phyloP scores from a whole-genome alignment of 2,113 vertebrate species.

The Antechinus stuartii region DNA sequence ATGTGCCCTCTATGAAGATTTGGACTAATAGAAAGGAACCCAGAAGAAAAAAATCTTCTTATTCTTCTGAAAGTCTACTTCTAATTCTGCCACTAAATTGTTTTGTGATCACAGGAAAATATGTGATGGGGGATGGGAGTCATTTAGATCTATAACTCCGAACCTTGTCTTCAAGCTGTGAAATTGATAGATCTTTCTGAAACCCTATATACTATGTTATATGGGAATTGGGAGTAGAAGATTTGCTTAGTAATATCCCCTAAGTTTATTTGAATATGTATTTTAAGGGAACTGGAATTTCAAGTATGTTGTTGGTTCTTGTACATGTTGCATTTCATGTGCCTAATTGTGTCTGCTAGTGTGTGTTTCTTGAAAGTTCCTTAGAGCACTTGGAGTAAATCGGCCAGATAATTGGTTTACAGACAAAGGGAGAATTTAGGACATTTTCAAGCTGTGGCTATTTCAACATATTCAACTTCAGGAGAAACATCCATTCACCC shows the following conservation, averaged over 20 bases:
- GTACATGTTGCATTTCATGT: not conserved
- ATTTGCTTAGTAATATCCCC: conserved; percentile 88
- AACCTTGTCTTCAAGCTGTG: conserved; percentile 92
- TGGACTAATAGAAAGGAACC: no score
- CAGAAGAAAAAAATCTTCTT: no score
- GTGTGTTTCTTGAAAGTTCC: not conserved
- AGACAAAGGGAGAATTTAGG: not conserved
- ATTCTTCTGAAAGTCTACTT: no score
- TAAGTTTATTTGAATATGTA: conserved; percentile 62
- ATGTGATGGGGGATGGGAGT: conserved; percentile 96
- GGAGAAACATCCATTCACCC: not conserved
- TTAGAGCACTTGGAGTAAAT: not conserved
- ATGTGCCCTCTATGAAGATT: no score
- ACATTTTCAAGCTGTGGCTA: not conserved
- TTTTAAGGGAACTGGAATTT: not conserved
- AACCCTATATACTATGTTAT: conserved; percentile 87
- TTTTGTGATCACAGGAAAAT: conserved; percentile 86
- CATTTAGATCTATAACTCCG: conserved; percentile 87
- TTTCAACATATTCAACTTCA: not conserved
- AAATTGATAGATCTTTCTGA: conserved; percentile 94
- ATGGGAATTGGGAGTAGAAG: conserved; percentile 94
- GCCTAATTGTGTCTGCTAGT: not conserved
- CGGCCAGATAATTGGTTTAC: not conserved
- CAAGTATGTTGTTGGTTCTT: not conserved
- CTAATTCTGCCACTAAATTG: no score